These are phyloP conservation scores for Coenonympha arcania DNA, from an alignment of 2,888 invertebrate species.

Conservation along the genomic window DNA sequence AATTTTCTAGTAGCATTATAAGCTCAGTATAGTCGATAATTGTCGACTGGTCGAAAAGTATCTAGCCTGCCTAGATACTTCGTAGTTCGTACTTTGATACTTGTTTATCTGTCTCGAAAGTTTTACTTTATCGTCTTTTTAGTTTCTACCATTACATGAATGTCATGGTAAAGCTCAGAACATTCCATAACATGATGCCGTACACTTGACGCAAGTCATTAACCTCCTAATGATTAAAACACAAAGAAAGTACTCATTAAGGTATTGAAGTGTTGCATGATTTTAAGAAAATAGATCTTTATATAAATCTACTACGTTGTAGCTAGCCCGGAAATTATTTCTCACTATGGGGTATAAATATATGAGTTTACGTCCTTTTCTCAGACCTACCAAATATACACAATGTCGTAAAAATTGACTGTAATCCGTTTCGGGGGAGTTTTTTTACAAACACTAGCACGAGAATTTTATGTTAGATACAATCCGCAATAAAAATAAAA, in stretches of 20 bases:
- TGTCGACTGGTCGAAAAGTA: neutral
- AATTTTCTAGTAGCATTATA: no score
- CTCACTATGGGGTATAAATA: no score
- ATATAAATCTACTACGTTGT: no score
- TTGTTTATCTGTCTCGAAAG: neutral
- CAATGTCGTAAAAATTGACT: no score
- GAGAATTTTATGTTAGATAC: no score
- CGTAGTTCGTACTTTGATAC: neutral
- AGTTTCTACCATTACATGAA: neutral
- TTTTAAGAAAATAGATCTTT: neutral
- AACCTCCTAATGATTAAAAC: neutral
- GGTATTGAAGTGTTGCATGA: neutral
- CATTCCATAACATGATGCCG: neutral
- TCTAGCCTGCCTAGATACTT: neutral
- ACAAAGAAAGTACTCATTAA: neutral
- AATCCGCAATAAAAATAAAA: conserved; percentile 27
- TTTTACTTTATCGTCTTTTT: neutral
- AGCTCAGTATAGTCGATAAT: neutral
- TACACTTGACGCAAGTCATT: no score
- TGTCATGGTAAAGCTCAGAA: neutral
- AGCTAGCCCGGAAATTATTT: no score
- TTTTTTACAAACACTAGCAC: no score
- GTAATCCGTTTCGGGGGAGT: no score
- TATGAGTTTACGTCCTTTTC: no score
- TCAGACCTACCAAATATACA: no score